phyloP scores from a whole-genome alignment of 2,888 invertebrate species.

The Phania funesta region DNA sequence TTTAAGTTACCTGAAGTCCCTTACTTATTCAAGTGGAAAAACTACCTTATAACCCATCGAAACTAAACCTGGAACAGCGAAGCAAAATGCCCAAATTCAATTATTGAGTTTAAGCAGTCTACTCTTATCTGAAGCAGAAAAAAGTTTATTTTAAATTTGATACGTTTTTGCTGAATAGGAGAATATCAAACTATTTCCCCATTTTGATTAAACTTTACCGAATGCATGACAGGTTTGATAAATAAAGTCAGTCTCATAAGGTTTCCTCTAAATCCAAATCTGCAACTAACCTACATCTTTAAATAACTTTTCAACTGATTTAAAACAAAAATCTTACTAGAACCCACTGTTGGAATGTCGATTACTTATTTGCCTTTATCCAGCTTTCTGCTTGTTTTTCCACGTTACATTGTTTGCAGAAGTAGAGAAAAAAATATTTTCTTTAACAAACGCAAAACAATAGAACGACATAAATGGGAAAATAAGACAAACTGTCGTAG shows the following conservation, averaged over 20 bases:
- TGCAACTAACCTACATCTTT: constrained; percentile 2
- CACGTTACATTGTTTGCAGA: background rate
- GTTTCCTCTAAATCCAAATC: constrained; percentile 14
- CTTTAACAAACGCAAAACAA: constrained; percentile 14
- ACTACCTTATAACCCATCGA: too few species aligned
- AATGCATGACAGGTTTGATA: too few species aligned
- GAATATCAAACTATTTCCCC: too few species aligned
- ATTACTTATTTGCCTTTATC: background rate
- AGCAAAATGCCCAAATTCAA: too few species aligned
- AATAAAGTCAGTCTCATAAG: background rate
- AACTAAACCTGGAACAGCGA: too few species aligned
- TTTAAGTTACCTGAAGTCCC: too few species aligned
- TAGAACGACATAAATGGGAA: constrained; percentile 2
- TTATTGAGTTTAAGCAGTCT: too few species aligned
- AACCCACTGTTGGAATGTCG: constrained; percentile 4
- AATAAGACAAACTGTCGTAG: constrained; percentile 16
- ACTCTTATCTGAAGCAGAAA: too few species aligned
- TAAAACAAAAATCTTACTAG: background rate
- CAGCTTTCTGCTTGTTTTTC: background rate
- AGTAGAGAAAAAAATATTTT: constrained; percentile 3
- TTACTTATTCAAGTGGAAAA: too few species aligned
- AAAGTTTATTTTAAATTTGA: too few species aligned
- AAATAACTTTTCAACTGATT: background rate
- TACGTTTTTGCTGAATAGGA: too few species aligned
- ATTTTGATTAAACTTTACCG: too few species aligned